Conservation (phyloP, 2,797 vertebrate genomes). For the Orestias chungarensis region DNA sequence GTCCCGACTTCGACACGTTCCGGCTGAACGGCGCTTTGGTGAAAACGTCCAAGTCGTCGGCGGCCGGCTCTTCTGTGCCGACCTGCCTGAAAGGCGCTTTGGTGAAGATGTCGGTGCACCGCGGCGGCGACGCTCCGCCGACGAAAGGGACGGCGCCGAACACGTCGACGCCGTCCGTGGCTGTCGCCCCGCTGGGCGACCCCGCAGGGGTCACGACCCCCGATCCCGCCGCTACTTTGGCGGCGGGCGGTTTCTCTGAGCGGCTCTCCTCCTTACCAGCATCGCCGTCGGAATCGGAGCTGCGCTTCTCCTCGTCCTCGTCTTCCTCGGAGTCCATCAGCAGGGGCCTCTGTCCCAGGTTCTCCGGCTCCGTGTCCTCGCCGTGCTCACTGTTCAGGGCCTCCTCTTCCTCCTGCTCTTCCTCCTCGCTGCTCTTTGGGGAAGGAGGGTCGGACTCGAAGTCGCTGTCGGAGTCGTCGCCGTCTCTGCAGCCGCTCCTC, state of each 20-base stretch:
- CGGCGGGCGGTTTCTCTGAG: slow-evolving; percentile 35
- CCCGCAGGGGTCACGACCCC: slow-evolving; percentile 37
- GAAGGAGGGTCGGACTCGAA: slow-evolving; percentile 97
- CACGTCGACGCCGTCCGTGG: slow-evolving; percentile 80
- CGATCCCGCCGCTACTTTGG: slow-evolving; percentile 30
- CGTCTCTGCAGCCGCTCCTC: slow-evolving; percentile 68
- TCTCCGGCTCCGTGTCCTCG: slow-evolving; percentile 91
- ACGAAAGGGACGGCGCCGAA: slow-evolving; percentile 92
- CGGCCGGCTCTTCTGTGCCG: slow-evolving; percentile 56
- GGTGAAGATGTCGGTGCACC: slow-evolving; percentile 67
- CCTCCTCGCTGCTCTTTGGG: slow-evolving; percentile 95
- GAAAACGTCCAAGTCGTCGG: slow-evolving; percentile 92
- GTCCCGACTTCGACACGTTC: slow-evolving; percentile 81
- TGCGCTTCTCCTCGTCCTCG: slow-evolving; percentile 85
- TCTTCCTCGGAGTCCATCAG: slow-evolving; percentile 94
- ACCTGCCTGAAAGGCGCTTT: slow-evolving; percentile 80
- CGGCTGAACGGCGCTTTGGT: slow-evolving; percentile 93
- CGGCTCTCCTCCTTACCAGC: slow-evolving; percentile 66
- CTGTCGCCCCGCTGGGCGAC: slow-evolving; percentile 33
- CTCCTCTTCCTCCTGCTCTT: slow-evolving; percentile 91
- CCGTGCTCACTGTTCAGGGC: slow-evolving; percentile 88
- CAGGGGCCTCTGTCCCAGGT: slow-evolving; percentile 88
- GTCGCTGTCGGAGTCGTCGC: slow-evolving; percentile 92
- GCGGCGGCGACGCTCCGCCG: slow-evolving; percentile 49
- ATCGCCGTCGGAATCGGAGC: slow-evolving; percentile 87